These are phyloP conservation scores for Aspidapion aeneum DNA, from an alignment of 2,888 invertebrate species.

Conservation along the genomic window DNA sequence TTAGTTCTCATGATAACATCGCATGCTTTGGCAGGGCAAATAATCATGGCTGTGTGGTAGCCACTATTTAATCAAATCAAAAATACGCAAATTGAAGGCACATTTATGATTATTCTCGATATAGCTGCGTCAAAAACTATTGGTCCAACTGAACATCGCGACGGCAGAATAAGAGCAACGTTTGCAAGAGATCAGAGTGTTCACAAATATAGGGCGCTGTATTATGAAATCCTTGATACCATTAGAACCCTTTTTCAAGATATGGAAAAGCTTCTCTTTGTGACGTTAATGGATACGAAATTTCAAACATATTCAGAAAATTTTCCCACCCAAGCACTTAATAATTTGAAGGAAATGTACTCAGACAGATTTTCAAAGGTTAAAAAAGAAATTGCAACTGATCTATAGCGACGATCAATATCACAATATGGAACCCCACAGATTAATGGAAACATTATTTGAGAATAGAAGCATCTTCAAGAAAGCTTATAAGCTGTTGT, in stretches of 20 bases:
- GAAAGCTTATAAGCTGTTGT: slow-evolving; percentile 18
- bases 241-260: slow-evolving; percentile 14
- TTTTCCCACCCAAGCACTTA: slow-evolving; percentile 14
- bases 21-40: no score
- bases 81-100: background rate
- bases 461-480: slow-evolving; percentile 14
- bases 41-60: no score
- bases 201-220: slow-evolving; percentile 14
- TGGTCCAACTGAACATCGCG: background rate
- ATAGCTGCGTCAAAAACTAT: background rate
- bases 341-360: slow-evolving; percentile 13
- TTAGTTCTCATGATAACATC: no score
- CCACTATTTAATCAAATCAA: no score
- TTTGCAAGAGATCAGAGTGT: slow-evolving; percentile 8
- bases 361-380: slow-evolving; percentile 10
- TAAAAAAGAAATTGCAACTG: slow-evolving; percentile 13
- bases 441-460: slow-evolving; percentile 8
- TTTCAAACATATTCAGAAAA: slow-evolving; percentile 8
- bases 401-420: slow-evolving; percentile 17
- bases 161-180: background rate
- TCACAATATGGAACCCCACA: slow-evolving; percentile 9
- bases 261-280: slow-evolving; percentile 13
- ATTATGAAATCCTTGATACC: slow-evolving; percentile 17
- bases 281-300: slow-evolving; percentile 18
- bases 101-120: background rate